Base-by-base conservation (phyloP, 2,113 vertebrate species). In the Bothrops jararaca region DNA sequence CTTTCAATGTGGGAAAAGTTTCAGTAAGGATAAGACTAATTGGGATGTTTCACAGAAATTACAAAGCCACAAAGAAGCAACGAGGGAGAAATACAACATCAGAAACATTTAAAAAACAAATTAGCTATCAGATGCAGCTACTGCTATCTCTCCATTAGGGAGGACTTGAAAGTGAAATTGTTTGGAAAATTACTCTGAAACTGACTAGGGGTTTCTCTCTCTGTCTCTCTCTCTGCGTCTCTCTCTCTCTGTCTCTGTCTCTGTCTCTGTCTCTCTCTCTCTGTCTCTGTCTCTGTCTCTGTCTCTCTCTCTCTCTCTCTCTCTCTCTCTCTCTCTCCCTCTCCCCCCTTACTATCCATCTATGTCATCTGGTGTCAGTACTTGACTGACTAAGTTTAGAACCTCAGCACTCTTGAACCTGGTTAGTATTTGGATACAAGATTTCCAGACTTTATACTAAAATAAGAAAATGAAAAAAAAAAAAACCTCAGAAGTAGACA, bases 91-190 rank as follows among this genome's bases (percentile, higher is more conserved):
- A 93, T n/a, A 13, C 58, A 96, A 91, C 58, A 94, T 88, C n/a
- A 56, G 85, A 94, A 22, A 52, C 94, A 95, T 95, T 95, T 94
- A 91, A 95, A 95, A 91, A 93, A 92, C 39, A 95, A 97, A 93
- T 91, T 93, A 96, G 93, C 89, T 94, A 88, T 94, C 86, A 92
- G 92, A 87, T 94, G 85, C 50, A n/a, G n/a, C 1, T 1, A 95
- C 91, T 94, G 69, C 85, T 50, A 94, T 94, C 91, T 95, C 92
- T 95, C n/a, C 85, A 90, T 95, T 91, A 86, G 92, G 93, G 95
- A 90, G 94, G 94, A 93, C 88, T 69, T 95, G 93, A 95, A 95
- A 95, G 53, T 93, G 93, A 96, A 96, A 95, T 93, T 89, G 93
- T 95, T 93, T 54, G 93, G 92, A 96, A 97, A 95, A 95, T 93